Evolutionary conservation across 2,888 invertebrate species (phyloP), one percentile per base, ranked within the genome.

Genomic region (Argyra leucocephala): DNA sequence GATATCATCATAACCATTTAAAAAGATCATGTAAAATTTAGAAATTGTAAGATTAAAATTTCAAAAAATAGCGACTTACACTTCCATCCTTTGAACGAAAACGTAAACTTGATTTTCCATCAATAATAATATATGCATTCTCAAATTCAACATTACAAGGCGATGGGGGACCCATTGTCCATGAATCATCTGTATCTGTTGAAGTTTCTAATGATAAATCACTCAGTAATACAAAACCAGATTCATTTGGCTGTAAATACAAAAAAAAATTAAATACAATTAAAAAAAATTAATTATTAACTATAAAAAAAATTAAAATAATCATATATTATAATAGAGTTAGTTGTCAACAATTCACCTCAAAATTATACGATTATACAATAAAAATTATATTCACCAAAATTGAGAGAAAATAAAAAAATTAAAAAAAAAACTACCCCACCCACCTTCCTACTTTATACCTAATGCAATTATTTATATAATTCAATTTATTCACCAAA

Each of bases 61-160:
- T n/a, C n/a, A n/a, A 7, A 31, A 31, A 31, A 6, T 6, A 12
- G 7, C 31, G 22, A 78, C 78, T 75, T 67, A 79, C 78, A 75
- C 75, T 72, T 71, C 74, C 72, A 71, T 78, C 78, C 77, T 76
- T 78, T 72, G 76, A 66, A 74, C 84, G 82, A 74, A 82, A 83
- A 72, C 86, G 86, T 77, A 93, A 85, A 82, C 89, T 91, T 77
- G 92, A 92, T 80, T 87, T 87, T 67, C 93, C 93, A 82, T 92
- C 91, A 82, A 93, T 93, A 80, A 93, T 87, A 77, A 93, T 85
- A 81, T 93, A 92, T 81, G 90, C 92, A 82, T 93, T 93, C 78
- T 88, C 84, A 82, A 93, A 93, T 72, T 86, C 85, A 73, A 93
- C 89, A 81, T 88, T 85, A 81, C 91, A 90, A 48, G 91, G 91